Evolutionary conservation across 1,140 invertebrate genomes (phyloP), one percentile per base, ranked within the genome.

Genomic region (Zaprionus tsacasi): DNA sequence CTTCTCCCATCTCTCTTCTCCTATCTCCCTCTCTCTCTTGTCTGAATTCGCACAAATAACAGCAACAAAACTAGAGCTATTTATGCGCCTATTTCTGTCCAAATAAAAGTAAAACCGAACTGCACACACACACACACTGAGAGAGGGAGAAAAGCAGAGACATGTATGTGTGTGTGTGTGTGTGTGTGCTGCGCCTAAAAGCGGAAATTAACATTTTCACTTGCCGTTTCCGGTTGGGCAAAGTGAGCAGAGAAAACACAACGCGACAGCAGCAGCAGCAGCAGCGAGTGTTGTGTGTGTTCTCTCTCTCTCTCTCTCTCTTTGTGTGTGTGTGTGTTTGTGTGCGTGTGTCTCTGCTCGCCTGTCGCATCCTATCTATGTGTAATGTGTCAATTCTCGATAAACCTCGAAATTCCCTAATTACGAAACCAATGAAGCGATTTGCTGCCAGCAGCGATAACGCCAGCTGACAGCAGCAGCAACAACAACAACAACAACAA

Each of bases 151-250:
- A n/a, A n/a, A n/a, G n/a, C n/a, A n/a, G n/a, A 21, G 21, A 21
- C 21, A 21, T 48, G 3, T 25, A 7, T 3, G 4, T 65, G 48
- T 27, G 4, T 21, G 40, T 40, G 50, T 17, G 6, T 60, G 43
- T 21, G 43, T 54, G 30, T 30, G 43, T 67, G 15, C 43, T 81
- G 63, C 68, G 61, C 67, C 77, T 69, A 69, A 81, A 81, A 88
- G 78, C 85, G 85, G 85, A 88, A 88, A 88, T 88, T 85, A 81
- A 78, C 66, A 85, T 88, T 88, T 88, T 88, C 85, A 81, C 81
- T 89, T 59, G 81, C 85, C 85, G 81, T 89, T 88, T 88, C 85
- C 85, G 85, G 81, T 81, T 65, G 21, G 45, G 45, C 45, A 50
- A 5, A 25, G 17, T 6, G 45, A 12, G 38, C 11, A 57, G 67